Percentiles rank a stretch among this genome's conserved stretches.
phyloP scores from a whole-genome alignment of 2,888 invertebrate species.

The Odontocerum albicorne region DNA sequence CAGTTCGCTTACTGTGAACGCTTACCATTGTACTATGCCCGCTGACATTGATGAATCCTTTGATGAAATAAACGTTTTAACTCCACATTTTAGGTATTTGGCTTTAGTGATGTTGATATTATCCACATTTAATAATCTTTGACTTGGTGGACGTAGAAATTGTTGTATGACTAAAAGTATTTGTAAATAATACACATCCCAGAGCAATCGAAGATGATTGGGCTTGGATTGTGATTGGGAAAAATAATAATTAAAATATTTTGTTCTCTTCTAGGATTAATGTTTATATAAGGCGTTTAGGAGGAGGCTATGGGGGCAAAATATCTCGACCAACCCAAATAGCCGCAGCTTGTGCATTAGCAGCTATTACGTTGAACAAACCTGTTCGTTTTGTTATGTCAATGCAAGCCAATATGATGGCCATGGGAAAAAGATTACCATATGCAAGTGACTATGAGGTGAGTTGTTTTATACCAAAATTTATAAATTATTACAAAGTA shows the following conservation, averaged over 20 bases:
- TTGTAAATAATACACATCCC: no score
- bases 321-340: conserved; percentile 62
- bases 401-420: conserved; percentile 65
- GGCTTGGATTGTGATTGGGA: not conserved
- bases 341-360: conserved; percentile 69
- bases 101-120: no score
- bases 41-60: no score
- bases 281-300: conserved; percentile 70
- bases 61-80: no score
- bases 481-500: not conserved
- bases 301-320: conserved; percentile 83
- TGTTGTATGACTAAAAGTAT: no score
- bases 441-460: conserved; percentile 59
- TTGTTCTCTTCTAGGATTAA: conserved; percentile 59
- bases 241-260: not conserved
- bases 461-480: conserved; percentile 12
- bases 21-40: no score
- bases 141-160: no score
- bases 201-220: not conserved
- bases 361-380: conserved; percentile 59
- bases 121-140: no score
- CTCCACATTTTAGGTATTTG: no score
- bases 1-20: no score
- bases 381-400: conserved; percentile 67
- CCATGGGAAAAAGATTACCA: conserved; percentile 58